Base-by-base conservation (phyloP, 2,113 vertebrate genomes). In the Plestiodon gilberti region DNA sequence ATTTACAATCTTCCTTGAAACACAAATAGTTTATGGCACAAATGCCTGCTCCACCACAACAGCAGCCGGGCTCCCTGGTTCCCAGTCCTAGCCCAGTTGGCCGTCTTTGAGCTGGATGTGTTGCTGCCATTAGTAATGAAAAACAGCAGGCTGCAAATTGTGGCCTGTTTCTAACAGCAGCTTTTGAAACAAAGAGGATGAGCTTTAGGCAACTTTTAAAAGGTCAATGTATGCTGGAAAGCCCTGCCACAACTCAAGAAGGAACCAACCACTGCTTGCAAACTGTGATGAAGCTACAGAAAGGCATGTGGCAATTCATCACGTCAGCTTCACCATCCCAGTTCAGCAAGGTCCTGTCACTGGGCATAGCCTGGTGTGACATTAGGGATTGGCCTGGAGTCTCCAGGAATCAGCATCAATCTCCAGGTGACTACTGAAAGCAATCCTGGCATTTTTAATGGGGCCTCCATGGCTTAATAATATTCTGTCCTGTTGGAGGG, bases 1-100 rank as follows among this genome's bases (percentile, higher is more conserved):
- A 88, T 84, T 81, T 81, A 40, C 78, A 88, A 67, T 80, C 48
- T 69, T 88, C 52, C 35, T 81, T 69, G 78, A 55, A 84, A 67
- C 70, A 84, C 69, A 69, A 84, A 80, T 75, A 81, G 69, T 81
- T 18, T 83, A 62, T 70, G 78, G 70, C 35, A 43, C 25, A 20
- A 33, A 30, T 43, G 57, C 83, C 20, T 84, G 10, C 8, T 48
- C 18, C 17, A 40, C 70, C 2, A 57, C 48, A 73, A 82, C 18
- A 43, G 65, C 48, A 70, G 76, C 20, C 23, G 28, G 25, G 52
- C 0, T 0, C 3, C 55, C 57, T 0, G 33, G 52, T 35, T 87
- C 80, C n/a, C 30, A 33, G 61, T n/a, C 67, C 65, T 18, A 22
- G 59, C 28, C 67, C 1, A 0, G 25, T 59, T 28, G 61, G 67